Evolutionary conservation across 2,888 invertebrate species (phyloP), one percentile per base, ranked within the genome.

Genomic region (Leuctra nigra): DNA sequence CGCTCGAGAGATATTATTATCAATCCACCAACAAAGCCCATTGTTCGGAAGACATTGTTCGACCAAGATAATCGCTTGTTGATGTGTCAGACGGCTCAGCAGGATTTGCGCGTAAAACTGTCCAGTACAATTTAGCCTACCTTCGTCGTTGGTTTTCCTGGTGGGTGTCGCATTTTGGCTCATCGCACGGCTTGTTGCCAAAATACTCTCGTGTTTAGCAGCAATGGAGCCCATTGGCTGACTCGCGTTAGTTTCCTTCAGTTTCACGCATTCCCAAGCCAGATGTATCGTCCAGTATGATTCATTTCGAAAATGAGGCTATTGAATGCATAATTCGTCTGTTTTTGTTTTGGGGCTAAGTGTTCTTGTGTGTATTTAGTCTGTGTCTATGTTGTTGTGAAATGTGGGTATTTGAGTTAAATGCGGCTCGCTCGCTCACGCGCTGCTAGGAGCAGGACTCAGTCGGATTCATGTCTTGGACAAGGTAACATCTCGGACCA

Each of bases 101-200:
- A n/a, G n/a, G n/a, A n/a, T n/a, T n/a, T n/a, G n/a, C n/a, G n/a
- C n/a, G n/a, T n/a, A n/a, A n/a, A n/a, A n/a, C n/a, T n/a, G n/a
- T n/a, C n/a, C n/a, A n/a, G n/a, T n/a, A n/a, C n/a, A n/a, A n/a
- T n/a, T 13, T 39, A 9, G 16, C n/a, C 18, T 18, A 39, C n/a
- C 11, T 44, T 44, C 22, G 44, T 35, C 18, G 16, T 13, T 11
- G 16, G 29, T 11, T 33, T 50, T 50, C 4, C 50, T 50, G 33
- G 50, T 50, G 50, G 50, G 50, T 50, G 50, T 50, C 35, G 50
- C 22, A 50, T 50, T 50, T 50, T 50, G 50, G 50, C 33, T 20
- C 33, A 33, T 35, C 16, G 14, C 35, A 50, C 35, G 50, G 50
- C 50, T 50, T 18, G 16, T 18, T 50, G 50, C 50, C 50, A 50